Evolutionary conservation across 2,797 vertebrate species (phyloP).

Genomic region (Enoplosus armatus): DNA sequence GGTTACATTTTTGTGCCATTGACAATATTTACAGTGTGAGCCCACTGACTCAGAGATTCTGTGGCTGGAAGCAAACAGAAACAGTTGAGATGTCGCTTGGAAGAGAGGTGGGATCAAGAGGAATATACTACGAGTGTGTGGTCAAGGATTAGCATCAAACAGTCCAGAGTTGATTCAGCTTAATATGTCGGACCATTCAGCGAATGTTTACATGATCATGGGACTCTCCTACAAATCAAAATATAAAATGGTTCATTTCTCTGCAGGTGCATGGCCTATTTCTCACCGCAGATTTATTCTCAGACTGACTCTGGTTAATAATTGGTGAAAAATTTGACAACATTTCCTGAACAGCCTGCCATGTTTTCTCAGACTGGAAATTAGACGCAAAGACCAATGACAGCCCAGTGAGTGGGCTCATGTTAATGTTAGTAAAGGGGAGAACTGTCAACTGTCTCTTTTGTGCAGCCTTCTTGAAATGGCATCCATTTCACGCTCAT

Average conservation of each 20-base stretch:
- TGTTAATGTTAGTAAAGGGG: conserved; percentile 16
- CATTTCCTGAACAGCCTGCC: conserved; percentile 27
- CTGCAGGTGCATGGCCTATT: conserved; percentile 3
- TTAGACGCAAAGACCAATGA: conserved; percentile 15
- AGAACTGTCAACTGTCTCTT: conserved; percentile 27
- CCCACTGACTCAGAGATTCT: neutral
- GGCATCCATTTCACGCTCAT: conserved; percentile 32
- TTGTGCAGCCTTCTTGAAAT: conserved; percentile 27
- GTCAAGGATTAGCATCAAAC: neutral
- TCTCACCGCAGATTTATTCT: conserved; percentile 19
- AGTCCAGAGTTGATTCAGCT: neutral
- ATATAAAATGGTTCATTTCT: neutral
- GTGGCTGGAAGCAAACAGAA: neutral
- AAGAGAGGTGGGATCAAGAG: neutral
- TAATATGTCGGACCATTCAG: neutral
- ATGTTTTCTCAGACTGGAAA: conserved; percentile 14
- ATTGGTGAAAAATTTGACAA: conserved; percentile 1
- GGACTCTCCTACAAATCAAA: neutral
- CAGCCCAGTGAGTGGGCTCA: conserved; percentile 7
- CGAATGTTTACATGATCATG: neutral
- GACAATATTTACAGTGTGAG: neutral
- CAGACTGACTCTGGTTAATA: conserved; percentile 13
- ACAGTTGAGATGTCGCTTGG: neutral
- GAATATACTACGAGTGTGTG: neutral
- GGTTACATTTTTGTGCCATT: neutral